A percentile compares a stretch with the other conserved stretches of the same genome.
Evolutionary conservation across 1,140 invertebrate genomes (phyloP).

Genomic region (Scylla paramamosain): DNA sequence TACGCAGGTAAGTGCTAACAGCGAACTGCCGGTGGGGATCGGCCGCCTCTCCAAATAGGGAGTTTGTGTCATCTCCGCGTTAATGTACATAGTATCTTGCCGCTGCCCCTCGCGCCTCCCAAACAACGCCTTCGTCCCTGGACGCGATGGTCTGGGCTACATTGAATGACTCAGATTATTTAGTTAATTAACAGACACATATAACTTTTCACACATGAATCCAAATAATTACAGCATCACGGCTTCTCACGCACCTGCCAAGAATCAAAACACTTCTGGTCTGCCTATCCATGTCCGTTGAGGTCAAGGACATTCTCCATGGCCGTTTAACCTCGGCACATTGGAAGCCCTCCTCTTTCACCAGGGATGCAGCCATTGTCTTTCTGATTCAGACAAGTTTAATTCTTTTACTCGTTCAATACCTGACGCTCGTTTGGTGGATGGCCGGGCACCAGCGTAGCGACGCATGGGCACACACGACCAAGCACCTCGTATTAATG

Average conservation of each 20-base stretch:
- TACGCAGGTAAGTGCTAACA: conserved; percentile 34
- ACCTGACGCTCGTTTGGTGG: neutral
- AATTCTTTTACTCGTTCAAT: no score
- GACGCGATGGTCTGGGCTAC: neutral
- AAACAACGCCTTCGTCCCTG: neutral
- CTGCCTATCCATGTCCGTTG: neutral
- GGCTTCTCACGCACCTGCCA: neutral
- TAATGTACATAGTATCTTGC: conserved; percentile 21
- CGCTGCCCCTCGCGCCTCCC: neutral
- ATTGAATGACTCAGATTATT: neutral
- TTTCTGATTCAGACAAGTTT: neutral
- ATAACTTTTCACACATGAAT: neutral
- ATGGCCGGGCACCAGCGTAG: neutral
- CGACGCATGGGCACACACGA: neutral
- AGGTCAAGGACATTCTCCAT: neutral
- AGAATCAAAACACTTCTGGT: neutral
- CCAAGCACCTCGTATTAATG: neutral
- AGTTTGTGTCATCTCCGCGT: neutral
- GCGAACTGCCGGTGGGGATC: neutral
- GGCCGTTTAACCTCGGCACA: neutral
- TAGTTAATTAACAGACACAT: neutral
- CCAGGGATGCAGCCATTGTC: neutral
- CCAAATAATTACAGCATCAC: neutral
- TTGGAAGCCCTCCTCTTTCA: neutral
- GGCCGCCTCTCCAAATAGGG: conserved; percentile 32